Conservation (phyloP, 2,113 vertebrate genomes). For the Rhabdornis inornatus region DNA sequence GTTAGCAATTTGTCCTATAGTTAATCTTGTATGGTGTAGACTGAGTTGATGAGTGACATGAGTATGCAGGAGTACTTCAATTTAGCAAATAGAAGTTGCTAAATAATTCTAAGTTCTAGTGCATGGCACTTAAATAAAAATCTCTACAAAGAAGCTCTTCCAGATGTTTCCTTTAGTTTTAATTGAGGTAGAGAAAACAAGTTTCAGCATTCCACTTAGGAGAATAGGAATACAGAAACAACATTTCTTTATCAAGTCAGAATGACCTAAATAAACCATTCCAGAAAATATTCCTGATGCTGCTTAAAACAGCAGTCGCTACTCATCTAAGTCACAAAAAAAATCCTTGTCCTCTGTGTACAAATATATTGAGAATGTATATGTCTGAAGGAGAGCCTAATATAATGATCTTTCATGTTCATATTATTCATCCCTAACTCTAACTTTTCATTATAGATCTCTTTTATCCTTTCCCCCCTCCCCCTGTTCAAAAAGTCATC, state of each 20-base stretch:
- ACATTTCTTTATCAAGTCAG: neutral
- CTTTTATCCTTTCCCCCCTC: neutral
- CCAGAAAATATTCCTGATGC: neutral
- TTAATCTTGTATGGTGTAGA: neutral
- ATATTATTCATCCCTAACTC: neutral
- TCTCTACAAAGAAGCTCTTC: neutral
- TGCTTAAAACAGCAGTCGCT: neutral
- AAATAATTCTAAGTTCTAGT: neutral
- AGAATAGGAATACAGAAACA: neutral
- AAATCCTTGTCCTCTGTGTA: neutral
- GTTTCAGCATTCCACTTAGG: neutral
- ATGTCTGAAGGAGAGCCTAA: neutral
- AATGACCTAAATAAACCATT: neutral
- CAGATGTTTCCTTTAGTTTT: neutral
- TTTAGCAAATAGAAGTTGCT: neutral
- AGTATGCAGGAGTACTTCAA: neutral
- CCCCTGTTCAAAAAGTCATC: neutral
- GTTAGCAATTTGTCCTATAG: neutral
- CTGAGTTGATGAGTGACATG: fast-evolving
- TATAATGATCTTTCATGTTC: neutral
- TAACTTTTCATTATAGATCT: neutral
- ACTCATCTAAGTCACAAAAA: neutral
- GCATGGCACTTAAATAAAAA: neutral
- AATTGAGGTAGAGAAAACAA: neutral
- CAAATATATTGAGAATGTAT: neutral